These are phyloP conservation scores for Dryas iulia DNA, from an alignment of 1,140 invertebrate species.

Conservation along the genomic window DNA sequence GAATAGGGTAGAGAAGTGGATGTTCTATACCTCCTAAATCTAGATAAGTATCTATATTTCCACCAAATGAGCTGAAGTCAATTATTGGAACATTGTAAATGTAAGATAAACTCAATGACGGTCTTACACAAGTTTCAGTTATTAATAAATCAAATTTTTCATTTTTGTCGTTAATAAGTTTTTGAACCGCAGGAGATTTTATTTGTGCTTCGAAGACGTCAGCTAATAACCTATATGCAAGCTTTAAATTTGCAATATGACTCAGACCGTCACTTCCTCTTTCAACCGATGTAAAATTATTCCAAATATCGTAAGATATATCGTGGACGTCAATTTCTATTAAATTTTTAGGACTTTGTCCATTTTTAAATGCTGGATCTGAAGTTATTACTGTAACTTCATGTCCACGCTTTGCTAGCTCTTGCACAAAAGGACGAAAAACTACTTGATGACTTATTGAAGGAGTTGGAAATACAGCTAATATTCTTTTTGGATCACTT, in stretches of 20 bases:
- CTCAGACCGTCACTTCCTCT: background rate
- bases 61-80: constrained; percentile 41
- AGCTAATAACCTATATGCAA: background rate
- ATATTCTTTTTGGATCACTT: background rate
- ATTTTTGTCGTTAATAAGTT: constrained; percentile 31
- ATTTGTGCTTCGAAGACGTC: constrained; percentile 30
- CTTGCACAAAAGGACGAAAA: background rate
- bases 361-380: background rate
- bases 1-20: constrained; percentile 37
- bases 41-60: constrained; percentile 23
- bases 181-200: constrained; percentile 31
- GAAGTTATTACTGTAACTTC: background rate
- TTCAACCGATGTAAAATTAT: background rate
- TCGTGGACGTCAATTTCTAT: background rate
- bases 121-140: constrained; percentile 33
- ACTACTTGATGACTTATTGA: background rate
- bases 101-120: constrained; percentile 33
- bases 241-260: background rate
- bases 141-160: constrained; percentile 44
- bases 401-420: background rate
- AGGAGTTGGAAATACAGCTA: background rate
- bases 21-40: constrained; percentile 31
- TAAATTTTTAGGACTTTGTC: background rate
- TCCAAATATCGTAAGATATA: background rate
- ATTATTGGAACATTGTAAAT: constrained; percentile 45